phyloP scores from a whole-genome alignment of 2,797 vertebrate species.

The Falco novaeseelandiae region DNA sequence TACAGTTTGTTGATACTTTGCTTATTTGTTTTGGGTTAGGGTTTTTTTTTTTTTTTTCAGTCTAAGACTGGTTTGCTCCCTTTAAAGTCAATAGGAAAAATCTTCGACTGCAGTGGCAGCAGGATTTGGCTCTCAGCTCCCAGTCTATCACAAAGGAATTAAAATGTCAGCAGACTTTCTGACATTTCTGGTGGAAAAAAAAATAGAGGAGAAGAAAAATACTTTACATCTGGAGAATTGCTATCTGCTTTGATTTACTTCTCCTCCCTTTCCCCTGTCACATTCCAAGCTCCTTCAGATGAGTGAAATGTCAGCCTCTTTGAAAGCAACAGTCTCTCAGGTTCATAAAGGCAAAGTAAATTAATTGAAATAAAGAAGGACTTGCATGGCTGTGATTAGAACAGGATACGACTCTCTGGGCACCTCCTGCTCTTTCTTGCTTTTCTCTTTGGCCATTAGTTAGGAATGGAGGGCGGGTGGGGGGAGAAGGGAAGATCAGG shows the following conservation, averaged over 20 bases:
- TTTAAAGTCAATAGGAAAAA: conserved; percentile 11
- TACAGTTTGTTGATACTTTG: not conserved
- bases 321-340: conserved; percentile 77
- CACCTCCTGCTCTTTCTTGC: conserved; percentile 25
- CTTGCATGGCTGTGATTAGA: conserved; percentile 70
- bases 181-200: conserved; percentile 76
- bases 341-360: conserved; percentile 83
- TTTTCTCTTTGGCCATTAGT: conserved; percentile 49
- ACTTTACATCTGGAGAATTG: conserved; percentile 85
- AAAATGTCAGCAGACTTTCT: conserved; percentile 79
- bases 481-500: not conserved
- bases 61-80: not conserved
- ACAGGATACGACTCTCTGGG: conserved; percentile 55
- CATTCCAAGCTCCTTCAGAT: conserved; percentile 83
- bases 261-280: conserved; percentile 85
- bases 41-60: not conserved
- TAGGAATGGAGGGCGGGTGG: not conserved
- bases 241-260: conserved; percentile 84
- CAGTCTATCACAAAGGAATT: conserved; percentile 74
- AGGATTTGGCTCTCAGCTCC: conserved; percentile 30
- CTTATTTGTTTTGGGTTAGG: not conserved
- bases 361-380: conserved; percentile 77
- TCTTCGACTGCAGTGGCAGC: not conserved
- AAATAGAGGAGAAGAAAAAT: conserved; percentile 78
- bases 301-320: conserved; percentile 81